Percentiles rank a stretch among this genome's conserved stretches.
These are phyloP conservation scores for Macrobrachium rosenbergii DNA, from an alignment of 1,140 invertebrate species.

Conservation along the genomic window DNA sequence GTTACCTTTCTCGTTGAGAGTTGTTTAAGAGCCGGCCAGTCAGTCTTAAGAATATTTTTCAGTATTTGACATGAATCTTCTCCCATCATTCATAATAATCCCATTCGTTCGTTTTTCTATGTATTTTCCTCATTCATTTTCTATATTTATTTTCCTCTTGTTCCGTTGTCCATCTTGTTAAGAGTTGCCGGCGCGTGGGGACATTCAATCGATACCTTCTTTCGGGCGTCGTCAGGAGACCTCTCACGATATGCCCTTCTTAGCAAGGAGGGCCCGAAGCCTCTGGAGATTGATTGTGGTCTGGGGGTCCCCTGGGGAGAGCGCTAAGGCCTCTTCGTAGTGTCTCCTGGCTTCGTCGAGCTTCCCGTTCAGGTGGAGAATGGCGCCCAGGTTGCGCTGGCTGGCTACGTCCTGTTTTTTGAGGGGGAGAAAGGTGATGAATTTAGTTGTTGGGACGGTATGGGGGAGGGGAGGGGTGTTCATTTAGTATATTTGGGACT, in stretches of 20 bases:
- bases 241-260: conserved; percentile 44
- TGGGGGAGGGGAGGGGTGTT: too few species aligned
- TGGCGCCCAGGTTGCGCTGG: conserved; percentile 94
- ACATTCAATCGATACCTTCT: not conserved
- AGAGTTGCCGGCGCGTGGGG: not conserved
- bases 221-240: not conserved
- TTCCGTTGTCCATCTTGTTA: too few species aligned
- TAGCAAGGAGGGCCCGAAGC: conserved; percentile 71
- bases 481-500: too few species aligned
- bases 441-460: not conserved
- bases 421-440: conserved; percentile 17
- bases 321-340: conserved; percentile 84
- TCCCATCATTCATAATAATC: too few species aligned
- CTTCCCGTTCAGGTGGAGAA: conserved; percentile 92
- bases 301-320: conserved; percentile 88
- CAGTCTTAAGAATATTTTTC: too few species aligned
- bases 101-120: too few species aligned
- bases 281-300: conserved; percentile 91
- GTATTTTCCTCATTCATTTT: too few species aligned
- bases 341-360: conserved; percentile 85
- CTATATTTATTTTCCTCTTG: too few species aligned
- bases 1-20: too few species aligned
- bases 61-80: too few species aligned
- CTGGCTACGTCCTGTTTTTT: conserved; percentile 84
- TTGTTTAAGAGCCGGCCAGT: too few species aligned